A percentile compares a stretch with the other conserved stretches of the same genome.
phyloP scores from a whole-genome alignment of 2,113 vertebrate genomes.

The Bos indicus region DNA sequence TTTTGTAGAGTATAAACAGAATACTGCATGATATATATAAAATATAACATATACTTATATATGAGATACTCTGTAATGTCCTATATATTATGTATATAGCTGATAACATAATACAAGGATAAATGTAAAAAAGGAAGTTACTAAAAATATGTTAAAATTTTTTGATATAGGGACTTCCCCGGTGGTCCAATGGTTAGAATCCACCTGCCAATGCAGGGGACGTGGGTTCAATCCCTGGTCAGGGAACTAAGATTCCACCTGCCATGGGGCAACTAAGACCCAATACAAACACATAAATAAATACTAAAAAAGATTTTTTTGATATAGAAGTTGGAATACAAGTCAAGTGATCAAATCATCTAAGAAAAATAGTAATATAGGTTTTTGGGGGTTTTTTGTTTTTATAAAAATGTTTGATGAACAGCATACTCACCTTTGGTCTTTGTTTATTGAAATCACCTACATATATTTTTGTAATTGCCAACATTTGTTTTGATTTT shows the following conservation, averaged over 20 bases:
- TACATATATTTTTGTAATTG: background rate
- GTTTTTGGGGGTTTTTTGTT: fast-evolving
- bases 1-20: background rate
- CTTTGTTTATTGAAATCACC: background rate
- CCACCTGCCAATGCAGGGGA: background rate
- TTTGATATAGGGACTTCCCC: background rate
- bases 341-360: background rate
- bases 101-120: background rate
- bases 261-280: background rate
- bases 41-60: background rate
- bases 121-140: background rate
- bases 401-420: background rate
- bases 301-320: background rate
- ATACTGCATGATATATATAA: background rate
- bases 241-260: background rate
- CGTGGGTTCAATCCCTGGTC: background rate
- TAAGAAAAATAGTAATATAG: background rate
- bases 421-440: background rate
- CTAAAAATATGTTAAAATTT: background rate
- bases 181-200: background rate
- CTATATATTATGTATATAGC: background rate
- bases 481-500: background rate
- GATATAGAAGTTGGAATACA: background rate
- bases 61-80: background rate
- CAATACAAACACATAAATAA: background rate